These are phyloP conservation scores for Laterallus jamaicensis DNA, from an alignment of 2,113 vertebrate species.

Conservation along the genomic window DNA sequence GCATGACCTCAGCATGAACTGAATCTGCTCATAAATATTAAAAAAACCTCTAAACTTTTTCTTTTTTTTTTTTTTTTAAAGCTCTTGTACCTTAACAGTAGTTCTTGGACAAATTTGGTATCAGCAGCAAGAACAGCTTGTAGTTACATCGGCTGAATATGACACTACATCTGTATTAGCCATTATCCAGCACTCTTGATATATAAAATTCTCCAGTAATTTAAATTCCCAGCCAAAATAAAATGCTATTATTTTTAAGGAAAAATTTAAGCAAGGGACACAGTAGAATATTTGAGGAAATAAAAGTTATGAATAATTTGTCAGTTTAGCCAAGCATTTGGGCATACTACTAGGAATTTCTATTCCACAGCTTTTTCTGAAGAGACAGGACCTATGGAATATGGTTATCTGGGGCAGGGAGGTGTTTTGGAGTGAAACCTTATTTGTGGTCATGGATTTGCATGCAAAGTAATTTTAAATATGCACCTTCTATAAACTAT, in stretches of 20 bases:
- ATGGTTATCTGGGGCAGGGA: not conserved
- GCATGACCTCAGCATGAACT: not conserved
- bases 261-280: not conserved
- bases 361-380: not conserved
- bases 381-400: not conserved
- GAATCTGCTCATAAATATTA: not conserved
- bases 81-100: not conserved
- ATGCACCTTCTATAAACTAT: not conserved
- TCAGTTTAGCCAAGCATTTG: not conserved
- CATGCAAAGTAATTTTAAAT: not conserved
- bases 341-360: not conserved
- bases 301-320: not conserved
- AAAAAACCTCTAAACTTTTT: not conserved
- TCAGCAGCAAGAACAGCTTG: not conserved
- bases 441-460: not conserved
- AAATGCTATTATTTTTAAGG: too few relatives aligned
- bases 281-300: not conserved
- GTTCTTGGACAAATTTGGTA: not conserved
- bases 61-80: not conserved
- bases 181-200: not conserved
- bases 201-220: not conserved
- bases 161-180: not conserved
- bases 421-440: not conserved
- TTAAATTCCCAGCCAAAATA: too few relatives aligned
- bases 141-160: not conserved